Evolutionary conservation across 2,113 vertebrate genomes (phyloP), one percentile per base, ranked within the genome.

Genomic region (Eurypyga helias): DNA sequence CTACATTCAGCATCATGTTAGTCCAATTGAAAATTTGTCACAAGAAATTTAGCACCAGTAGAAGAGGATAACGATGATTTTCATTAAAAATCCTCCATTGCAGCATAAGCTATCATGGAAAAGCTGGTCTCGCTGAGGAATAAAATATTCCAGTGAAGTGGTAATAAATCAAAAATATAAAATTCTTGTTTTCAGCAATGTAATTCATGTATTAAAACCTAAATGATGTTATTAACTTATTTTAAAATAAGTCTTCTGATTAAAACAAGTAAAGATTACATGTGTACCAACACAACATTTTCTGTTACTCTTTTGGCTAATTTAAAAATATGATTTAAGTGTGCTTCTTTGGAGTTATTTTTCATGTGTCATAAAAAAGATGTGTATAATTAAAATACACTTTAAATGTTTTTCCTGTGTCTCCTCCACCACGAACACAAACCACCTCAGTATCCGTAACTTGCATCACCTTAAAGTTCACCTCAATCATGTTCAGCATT

Each of bases 1-100:
- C 13, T 58, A 45, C 48, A 67, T 93, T 94, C 61, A 34, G 60
- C 73, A 94, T 93, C 55, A 11, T 29, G 11, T 52, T 87, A 91
- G 92, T 94, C 89, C 92, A 95, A 92, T 54, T 82, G 31, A 38
- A 73, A 95, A 97, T 41, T 41, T 41, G 41, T 94, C 93, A 96
- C 95, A 98, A 98, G 96, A 96, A 95, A 95, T 96, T 70, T 65
- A 95, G 95, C 79, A 96, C 66, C 93, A 61, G 19, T 89, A 94
- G 87, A 52, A 95, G 25, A 83, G 83, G 88, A 81, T 25, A 36
- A 55, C 11, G n/a, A 55, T 23, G 17, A 36, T 72, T 95, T 93
- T 70, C 86, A 83, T 78, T 48, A 54, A 92, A 87, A 90, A 69
- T 64, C 79, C 28, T 89, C 54, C 21, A 58, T 81, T 41, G 31